Evolutionary conservation across 2,888 invertebrate species (phyloP).

Genomic region (Pseudococcus jackbeardsleyi): DNA sequence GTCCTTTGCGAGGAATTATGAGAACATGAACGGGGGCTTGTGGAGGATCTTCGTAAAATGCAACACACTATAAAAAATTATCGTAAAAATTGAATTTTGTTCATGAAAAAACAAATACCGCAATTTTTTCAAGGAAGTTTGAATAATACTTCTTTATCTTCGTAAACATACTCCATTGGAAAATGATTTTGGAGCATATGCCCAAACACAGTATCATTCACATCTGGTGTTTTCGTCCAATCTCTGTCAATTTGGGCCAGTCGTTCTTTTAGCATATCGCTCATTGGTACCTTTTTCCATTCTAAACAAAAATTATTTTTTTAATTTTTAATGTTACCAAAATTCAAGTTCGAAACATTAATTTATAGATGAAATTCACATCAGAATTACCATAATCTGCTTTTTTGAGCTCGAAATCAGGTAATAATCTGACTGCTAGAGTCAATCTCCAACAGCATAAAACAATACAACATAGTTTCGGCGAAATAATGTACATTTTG

Average conservation of each 20-base stretch:
- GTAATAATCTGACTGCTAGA: neutral
- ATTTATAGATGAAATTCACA: too few species aligned
- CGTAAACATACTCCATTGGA: neutral
- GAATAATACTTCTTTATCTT: neutral
- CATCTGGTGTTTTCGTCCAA: neutral
- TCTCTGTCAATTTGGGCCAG: neutral
- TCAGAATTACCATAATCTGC: neutral
- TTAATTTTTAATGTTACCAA: too few species aligned
- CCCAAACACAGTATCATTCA: neutral
- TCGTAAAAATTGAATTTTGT: neutral
- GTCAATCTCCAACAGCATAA: slow-evolving; percentile 1
- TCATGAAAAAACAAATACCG: neutral
- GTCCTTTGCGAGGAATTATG: slow-evolving; percentile 93
- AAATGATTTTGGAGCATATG: slow-evolving; percentile 11
- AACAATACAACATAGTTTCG: neutral
- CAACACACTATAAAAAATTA: slow-evolving; percentile 83
- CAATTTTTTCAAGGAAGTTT: neutral
- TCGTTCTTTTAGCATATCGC: neutral
- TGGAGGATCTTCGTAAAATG: slow-evolving; percentile 91
- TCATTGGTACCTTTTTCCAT: neutral
- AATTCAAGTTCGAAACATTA: too few species aligned
- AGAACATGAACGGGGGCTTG: slow-evolving; percentile 96
- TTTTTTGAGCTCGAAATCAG: neutral
- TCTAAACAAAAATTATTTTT: neutral
- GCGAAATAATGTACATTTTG: neutral